Percentiles rank a stretch among this genome's conserved stretches.
phyloP scores from a whole-genome alignment of 2,797 vertebrate species.

The Cynodonichthys magdalenae region DNA sequence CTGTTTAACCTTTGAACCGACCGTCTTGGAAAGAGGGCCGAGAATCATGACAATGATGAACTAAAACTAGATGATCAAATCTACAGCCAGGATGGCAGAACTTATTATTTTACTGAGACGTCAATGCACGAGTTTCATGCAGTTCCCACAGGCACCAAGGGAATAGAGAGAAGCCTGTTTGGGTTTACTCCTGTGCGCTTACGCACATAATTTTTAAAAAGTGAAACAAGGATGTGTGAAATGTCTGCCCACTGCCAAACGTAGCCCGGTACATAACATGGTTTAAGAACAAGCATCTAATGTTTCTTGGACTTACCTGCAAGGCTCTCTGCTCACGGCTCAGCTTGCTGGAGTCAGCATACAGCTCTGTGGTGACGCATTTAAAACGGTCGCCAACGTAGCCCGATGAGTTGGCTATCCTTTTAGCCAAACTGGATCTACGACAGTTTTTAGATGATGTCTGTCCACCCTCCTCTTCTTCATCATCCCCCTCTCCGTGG shows the following conservation, averaged over 20 bases:
- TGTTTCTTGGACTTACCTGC: conserved; percentile 87
- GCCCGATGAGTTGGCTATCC: conserved; percentile 96
- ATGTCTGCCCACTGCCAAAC: conserved; percentile 48
- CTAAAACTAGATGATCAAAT: conserved; percentile 51
- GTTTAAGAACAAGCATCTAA: conserved; percentile 25
- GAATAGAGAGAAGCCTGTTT: conserved; percentile 34
- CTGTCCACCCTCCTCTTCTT: conserved; percentile 81
- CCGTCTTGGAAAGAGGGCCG: conserved; percentile 53
- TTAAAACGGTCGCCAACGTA: conserved; percentile 99
- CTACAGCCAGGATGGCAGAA: conserved; percentile 52
- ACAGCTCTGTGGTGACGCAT: conserved; percentile 96
- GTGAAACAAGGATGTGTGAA: conserved; percentile 36
- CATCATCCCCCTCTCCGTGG: conserved; percentile 75
- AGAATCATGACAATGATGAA: conserved; percentile 59
- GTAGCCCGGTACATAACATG: conserved; percentile 29
- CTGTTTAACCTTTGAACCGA: conserved; percentile 76
- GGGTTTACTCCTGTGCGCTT: conserved; percentile 39
- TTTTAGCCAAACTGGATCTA: conserved; percentile 91
- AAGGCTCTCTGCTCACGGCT: conserved; percentile 96
- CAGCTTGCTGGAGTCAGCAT: conserved; percentile 97
- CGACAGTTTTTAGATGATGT: conserved; percentile 85
- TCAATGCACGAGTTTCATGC: conserved; percentile 63
- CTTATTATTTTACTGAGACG: conserved; percentile 30
- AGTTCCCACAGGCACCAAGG: conserved; percentile 51
- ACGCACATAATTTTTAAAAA: conserved; percentile 22